These are phyloP conservation scores for Malacosoma neustria DNA, from an alignment of 2,888 invertebrate species.

Conservation along the genomic window DNA sequence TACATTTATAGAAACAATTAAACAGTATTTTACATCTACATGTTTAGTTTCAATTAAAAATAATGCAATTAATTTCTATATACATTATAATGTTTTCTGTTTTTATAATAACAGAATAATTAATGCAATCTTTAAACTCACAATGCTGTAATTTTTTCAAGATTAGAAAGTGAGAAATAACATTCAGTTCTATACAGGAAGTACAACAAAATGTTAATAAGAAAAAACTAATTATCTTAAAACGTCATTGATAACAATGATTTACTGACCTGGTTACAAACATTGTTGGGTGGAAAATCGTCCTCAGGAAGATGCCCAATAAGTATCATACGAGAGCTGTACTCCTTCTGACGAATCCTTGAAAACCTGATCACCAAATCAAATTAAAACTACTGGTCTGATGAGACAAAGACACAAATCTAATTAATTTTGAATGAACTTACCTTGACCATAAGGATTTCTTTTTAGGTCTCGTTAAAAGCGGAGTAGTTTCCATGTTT, in stretches of 20 bases:
- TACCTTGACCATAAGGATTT: constrained; percentile 68
- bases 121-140: too few species aligned
- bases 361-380: constrained; percentile 75
- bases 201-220: too few species aligned
- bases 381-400: constrained; percentile 16
- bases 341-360: constrained; percentile 83
- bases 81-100: too few species aligned
- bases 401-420: constrained; percentile 16
- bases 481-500: constrained; percentile 61
- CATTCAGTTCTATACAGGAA: too few species aligned
- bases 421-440: constrained; percentile 11
- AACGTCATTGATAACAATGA: neutral
- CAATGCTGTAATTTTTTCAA: too few species aligned
- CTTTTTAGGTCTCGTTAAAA: constrained; percentile 49
- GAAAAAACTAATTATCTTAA: too few species aligned
- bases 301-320: constrained; percentile 85
- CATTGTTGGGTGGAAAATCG: constrained; percentile 95
- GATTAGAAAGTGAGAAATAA: too few species aligned
- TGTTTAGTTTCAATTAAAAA: too few species aligned
- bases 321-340: constrained; percentile 84
- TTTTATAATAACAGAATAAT: too few species aligned
- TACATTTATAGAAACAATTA: too few species aligned
- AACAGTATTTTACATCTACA: too few species aligned
- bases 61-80: too few species aligned
- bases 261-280: constrained; percentile 87